These are phyloP conservation scores for Leucophenga maculata DNA, from an alignment of 2,888 invertebrate genomes.

Conservation along the genomic window DNA sequence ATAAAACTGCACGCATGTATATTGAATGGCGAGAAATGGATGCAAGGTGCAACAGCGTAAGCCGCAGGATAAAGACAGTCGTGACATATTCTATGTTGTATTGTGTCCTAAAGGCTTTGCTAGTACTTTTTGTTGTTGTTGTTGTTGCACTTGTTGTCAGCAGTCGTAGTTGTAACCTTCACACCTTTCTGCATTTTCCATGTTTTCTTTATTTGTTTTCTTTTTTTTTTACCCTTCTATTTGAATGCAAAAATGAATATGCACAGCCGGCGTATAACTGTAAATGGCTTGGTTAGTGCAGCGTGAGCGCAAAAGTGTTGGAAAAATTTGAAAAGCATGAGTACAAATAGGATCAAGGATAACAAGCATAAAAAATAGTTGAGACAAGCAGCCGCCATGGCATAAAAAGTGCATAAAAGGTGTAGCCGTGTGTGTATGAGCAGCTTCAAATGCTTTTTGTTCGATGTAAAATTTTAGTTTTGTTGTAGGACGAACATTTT, in stretches of 20 bases:
- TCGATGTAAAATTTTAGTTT: too few relatives aligned
- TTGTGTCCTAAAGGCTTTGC: not conserved
- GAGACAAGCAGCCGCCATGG: constrained; percentile 4
- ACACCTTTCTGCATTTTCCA: constrained; percentile 43
- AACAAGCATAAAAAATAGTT: constrained; percentile 35
- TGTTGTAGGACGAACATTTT: too few relatives aligned
- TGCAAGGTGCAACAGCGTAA: too few relatives aligned
- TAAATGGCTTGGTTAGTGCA: constrained; percentile 20
- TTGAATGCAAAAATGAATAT: constrained; percentile 37
- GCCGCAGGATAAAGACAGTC: too few relatives aligned
- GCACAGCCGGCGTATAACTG: constrained; percentile 14
- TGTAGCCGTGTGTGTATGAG: not conserved
- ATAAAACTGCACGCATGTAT: too few relatives aligned
- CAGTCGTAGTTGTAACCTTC: constrained; percentile 40
- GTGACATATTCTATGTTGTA: too few relatives aligned
- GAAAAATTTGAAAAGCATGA: constrained; percentile 5
- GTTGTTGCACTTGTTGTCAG: constrained; percentile 21
- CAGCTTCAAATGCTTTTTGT: too few relatives aligned
- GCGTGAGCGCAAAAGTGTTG: not conserved
- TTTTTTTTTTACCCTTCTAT: constrained; percentile 43
- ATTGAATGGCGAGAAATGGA: too few relatives aligned
- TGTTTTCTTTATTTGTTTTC: constrained; percentile 39
- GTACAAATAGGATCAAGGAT: constrained; percentile 52
- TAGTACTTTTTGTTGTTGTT: not conserved
- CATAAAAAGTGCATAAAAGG: not conserved